Evolutionary conservation across 2,888 invertebrate species (phyloP), one percentile per base, ranked within the genome.

Genomic region (Pachycephus smyrnensis): DNA sequence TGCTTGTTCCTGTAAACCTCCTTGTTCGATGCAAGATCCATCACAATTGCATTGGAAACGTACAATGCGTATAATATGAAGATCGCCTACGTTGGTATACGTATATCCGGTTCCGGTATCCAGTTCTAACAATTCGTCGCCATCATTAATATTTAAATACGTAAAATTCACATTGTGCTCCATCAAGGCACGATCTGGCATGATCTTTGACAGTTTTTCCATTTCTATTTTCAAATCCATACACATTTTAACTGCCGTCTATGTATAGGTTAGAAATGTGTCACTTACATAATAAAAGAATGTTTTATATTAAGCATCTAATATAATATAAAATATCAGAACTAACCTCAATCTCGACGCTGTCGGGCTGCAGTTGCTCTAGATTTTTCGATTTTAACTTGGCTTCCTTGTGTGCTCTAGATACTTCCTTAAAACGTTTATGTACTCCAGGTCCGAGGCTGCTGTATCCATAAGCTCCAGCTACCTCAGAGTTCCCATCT

Each of bases 391-490:
- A 83, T 15, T 81, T 81, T 1, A 80, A 40, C 9, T 76, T 9
- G 76, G 84, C 83, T 9, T 74, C 32, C 6, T 69, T 40, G 69
- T 79, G 83, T 69, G 31, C 23, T 31, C 11, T 75, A 9, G 69
- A 76, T 12, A 83, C 75, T 76, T 84, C 82, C 40, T 84, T 80
- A 81, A 82, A 86, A 77, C 82, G 76, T 68, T 85, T 81, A 76
- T 86, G 84, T 76, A 89, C 80, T 69, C 85, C 86, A 31, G 84
- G 83, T 4, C 76, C 80, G 30, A 89, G 81, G 40, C 82, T 85
- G n/a, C 83, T 85, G 76, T 89, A 88, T 15, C 87, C 86, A 74
- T 84, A 88, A 69, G 89, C 89, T 15, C 89, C 89, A 69, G 85
- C 83, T 73, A 79, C 83, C 11, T 73, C 36, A 15, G 85, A 83